Base-by-base conservation (phyloP, 2,888 invertebrate species). In the Hydrotaea cyrtoneurina region DNA sequence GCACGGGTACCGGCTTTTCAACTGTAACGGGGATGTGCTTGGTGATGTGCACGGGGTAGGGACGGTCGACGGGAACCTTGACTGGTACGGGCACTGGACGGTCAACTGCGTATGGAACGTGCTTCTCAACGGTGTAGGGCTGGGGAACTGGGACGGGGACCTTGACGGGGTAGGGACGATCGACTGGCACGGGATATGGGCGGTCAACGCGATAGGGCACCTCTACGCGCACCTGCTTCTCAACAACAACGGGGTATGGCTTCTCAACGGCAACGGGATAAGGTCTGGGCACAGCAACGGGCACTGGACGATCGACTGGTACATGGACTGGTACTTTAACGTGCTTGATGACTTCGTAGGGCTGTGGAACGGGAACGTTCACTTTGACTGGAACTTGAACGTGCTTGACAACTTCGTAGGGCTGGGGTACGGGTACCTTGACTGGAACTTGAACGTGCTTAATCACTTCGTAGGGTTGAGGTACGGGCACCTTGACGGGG, bases 81-180 rank as follows among this genome's bases (percentile, higher is more conserved):
- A 94, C 90, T 93, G 93, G 95, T 90, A 94, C 94, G 2, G 95
- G 95, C 85, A 94, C 93, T 93, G 94, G 93, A 39, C 94, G 92
- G 89, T 94, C 94, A 17, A 93, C 93, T 73, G 95, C 94, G 88
- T 94, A 94, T 62, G 95, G 96, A 87, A 94, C 94, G 92, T 94
- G 94, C 91, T 93, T 94, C 91, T 94, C 94, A 86, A 97, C 95
- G 89, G 95, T 95, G 92, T 95, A 95, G 88, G 95, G 96, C 92
- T 94, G 94, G 89, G 94, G 94, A 75, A 96, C 87, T 82, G 91
- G 93, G 23, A 89, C 89, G 31, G 89, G 88, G 39, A 94, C 94
- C 86, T 93, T 93, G 82, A 94, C 94, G 83, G 94, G 94, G 83
- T 89, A 89, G 83, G 93, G 94, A 88, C 94, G 94, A 89, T 94